These are phyloP conservation scores for Sesia bembeciformis DNA, from an alignment of 2,888 invertebrate species.

Conservation along the genomic window DNA sequence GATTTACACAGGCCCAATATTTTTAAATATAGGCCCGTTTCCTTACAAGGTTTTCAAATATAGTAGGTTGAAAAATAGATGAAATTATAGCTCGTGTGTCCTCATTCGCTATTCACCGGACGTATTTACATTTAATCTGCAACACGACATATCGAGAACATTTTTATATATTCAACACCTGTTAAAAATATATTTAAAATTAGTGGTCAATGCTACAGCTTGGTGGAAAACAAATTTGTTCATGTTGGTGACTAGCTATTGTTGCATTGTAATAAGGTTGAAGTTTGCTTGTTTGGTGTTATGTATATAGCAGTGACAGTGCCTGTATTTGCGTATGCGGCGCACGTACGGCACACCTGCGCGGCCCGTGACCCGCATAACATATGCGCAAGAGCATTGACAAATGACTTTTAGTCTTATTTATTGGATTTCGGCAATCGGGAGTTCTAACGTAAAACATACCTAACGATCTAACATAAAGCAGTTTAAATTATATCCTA, in stretches of 20 bases:
- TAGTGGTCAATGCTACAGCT: slow-evolving; percentile 23
- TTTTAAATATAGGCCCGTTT: too few species aligned
- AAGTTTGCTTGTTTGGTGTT: too few species aligned
- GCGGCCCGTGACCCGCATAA: slow-evolving; percentile 38
- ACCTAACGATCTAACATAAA: too few species aligned
- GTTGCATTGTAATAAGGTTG: too few species aligned
- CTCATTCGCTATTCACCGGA: slow-evolving; percentile 22
- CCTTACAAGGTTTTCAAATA: too few species aligned
- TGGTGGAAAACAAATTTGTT: too few species aligned
- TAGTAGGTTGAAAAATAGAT: too few species aligned
- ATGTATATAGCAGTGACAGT: too few species aligned
- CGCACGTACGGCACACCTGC: slow-evolving; percentile 56
- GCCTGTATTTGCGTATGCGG: slow-evolving; percentile 20
- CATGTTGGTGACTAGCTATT: too few species aligned
- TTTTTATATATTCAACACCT: slow-evolving; percentile 19
- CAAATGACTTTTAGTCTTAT: slow-evolving; percentile 4
- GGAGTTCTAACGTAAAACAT: not conserved
- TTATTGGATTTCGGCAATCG: slow-evolving; percentile 5
- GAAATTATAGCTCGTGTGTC: not conserved
- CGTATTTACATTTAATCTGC: slow-evolving; percentile 39
- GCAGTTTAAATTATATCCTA: too few species aligned
- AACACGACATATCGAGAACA: slow-evolving; percentile 27
- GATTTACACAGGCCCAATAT: too few species aligned
- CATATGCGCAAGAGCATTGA: slow-evolving; percentile 22
- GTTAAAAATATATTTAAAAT: slow-evolving; percentile 28